phyloP scores from a whole-genome alignment of 2,797 vertebrate genomes.

The Falco rusticolus region DNA sequence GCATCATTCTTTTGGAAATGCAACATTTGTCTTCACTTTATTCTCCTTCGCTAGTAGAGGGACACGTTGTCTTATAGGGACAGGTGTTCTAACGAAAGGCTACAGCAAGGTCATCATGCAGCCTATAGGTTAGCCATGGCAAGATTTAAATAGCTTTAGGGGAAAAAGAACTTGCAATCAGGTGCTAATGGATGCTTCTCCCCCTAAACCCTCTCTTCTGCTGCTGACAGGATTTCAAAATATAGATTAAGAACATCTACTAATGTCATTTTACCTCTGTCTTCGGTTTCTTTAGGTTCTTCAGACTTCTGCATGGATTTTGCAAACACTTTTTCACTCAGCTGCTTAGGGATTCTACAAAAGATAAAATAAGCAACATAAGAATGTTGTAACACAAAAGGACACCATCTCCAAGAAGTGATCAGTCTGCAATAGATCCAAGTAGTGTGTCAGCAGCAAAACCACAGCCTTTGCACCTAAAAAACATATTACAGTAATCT shows the following conservation, averaged over 20 bases:
- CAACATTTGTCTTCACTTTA: neutral
- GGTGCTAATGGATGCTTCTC: neutral
- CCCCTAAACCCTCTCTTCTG: neutral
- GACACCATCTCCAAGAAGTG: neutral
- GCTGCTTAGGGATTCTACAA: constrained; percentile 90
- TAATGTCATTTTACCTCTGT: constrained; percentile 75
- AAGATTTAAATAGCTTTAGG: neutral
- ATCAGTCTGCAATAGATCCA: neutral
- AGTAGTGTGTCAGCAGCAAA: neutral
- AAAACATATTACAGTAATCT: neutral
- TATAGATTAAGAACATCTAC: neutral
- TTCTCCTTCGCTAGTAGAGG: neutral
- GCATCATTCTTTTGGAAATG: neutral
- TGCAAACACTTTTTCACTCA: constrained; percentile 85
- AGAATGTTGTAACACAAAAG: neutral
- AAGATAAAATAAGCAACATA: neutral
- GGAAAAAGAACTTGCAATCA: neutral
- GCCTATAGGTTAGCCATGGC: neutral
- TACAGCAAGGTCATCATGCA: neutral
- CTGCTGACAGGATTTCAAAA: neutral
- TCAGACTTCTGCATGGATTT: constrained; percentile 74
- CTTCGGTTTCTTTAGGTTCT: constrained; percentile 70
- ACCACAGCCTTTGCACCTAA: neutral
- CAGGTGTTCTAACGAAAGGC: neutral
- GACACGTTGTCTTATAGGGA: neutral